A percentile compares a stretch with the other conserved stretches of the same genome.
Conservation (phyloP, 2,113 vertebrate species). For the Python bivittatus region DNA sequence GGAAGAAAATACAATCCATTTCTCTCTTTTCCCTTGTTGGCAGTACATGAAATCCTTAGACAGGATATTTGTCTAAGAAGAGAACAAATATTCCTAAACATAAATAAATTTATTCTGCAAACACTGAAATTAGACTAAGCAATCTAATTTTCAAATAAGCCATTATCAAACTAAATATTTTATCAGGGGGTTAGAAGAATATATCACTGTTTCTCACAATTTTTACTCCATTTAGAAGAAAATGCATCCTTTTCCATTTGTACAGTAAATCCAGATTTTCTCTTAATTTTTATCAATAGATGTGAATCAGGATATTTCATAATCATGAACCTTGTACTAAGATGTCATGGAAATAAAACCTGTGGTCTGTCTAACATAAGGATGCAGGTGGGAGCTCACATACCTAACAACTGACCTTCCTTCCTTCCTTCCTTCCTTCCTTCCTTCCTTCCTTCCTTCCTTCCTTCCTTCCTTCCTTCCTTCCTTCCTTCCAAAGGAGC, state of each 20-base stretch:
- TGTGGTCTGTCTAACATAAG: too few relatives aligned
- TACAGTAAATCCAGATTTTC: too few relatives aligned
- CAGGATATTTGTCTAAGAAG: background rate
- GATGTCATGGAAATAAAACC: background rate
- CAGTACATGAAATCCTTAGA: background rate
- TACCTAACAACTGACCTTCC: too few relatives aligned
- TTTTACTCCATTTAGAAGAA: too few relatives aligned
- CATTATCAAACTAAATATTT: background rate
- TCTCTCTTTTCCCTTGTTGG: background rate
- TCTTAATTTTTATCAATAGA: background rate
- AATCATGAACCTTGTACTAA: background rate
- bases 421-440: too few relatives aligned
- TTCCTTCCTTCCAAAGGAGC: too few relatives aligned
- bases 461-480: too few relatives aligned
- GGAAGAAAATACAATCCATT: background rate
- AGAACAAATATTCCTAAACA: background rate
- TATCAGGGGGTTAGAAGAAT: background rate
- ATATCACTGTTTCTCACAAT: too few relatives aligned
- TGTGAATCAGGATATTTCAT: background rate
- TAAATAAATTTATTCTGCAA: background rate
- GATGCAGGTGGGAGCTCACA: too few relatives aligned
- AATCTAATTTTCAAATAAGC: background rate
- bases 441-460: too few relatives aligned
- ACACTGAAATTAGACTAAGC: background rate
- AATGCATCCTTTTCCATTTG: too few relatives aligned